Percentiles rank a stretch among this genome's conserved stretches.
Conservation (phyloP, 2,113 vertebrate species). For the Pseudolaguvia tuberculata region DNA sequence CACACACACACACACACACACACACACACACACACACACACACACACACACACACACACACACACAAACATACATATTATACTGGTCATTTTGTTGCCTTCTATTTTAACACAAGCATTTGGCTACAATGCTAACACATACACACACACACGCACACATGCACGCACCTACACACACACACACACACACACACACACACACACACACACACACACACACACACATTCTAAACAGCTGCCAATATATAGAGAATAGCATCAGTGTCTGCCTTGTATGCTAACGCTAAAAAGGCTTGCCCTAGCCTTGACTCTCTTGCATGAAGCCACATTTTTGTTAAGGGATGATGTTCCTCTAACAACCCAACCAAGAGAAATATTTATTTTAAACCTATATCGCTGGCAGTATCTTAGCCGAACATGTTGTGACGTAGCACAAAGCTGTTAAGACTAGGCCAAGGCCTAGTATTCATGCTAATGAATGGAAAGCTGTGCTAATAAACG, state of each 20-base stretch:
- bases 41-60: no score
- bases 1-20: no score
- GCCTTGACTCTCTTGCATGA: slow-evolving; percentile 11
- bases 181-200: neutral
- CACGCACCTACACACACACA: no score
- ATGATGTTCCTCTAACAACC: slow-evolving; percentile 34
- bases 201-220: neutral
- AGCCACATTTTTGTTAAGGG: slow-evolving; percentile 30
- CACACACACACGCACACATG: neutral
- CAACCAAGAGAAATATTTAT: slow-evolving; percentile 29
- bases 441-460: slow-evolving; percentile 40
- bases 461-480: slow-evolving; percentile 24
- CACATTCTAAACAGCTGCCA: slow-evolving; percentile 23
- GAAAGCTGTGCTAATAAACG: slow-evolving; percentile 30
- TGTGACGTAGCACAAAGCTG: neutral
- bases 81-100: slow-evolving; percentile 11
- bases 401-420: slow-evolving; percentile 3
- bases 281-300: slow-evolving; percentile 26
- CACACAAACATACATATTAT: neutral
- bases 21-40: no score
- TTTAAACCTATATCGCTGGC: slow-evolving; percentile 39
- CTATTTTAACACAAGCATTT: slow-evolving; percentile 37
- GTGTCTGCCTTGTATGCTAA: slow-evolving; percentile 1
- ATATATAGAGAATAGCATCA: slow-evolving; percentile 13
- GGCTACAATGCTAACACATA: slow-evolving; percentile 7